phyloP scores from a whole-genome alignment of 2,888 invertebrate species.

The Odontocolon sp. region DNA sequence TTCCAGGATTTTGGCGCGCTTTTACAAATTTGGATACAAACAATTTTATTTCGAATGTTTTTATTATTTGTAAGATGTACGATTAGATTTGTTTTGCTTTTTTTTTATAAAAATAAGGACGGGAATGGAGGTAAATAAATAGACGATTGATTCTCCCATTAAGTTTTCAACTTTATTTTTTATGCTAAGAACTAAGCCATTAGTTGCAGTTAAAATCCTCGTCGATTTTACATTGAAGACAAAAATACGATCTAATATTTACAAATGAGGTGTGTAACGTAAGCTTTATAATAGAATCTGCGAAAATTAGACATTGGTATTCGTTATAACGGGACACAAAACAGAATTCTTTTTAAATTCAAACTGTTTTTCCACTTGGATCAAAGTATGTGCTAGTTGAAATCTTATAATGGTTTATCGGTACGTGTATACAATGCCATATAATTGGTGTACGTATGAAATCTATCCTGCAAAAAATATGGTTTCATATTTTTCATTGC shows the following conservation, averaged over 20 bases:
- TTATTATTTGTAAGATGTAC: no score
- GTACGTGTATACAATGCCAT: conserved; percentile 48
- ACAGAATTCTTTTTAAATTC: conserved; percentile 32
- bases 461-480: conserved; percentile 65
- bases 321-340: conserved; percentile 70
- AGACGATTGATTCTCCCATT: conserved; percentile 64
- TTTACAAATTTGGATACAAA: no score
- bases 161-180: conserved; percentile 74
- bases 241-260: conserved; percentile 80
- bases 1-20: no score
- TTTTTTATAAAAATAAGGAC: background rate
- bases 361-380: conserved; percentile 27
- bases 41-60: no score
- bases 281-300: conserved; percentile 68
- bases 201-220: conserved; percentile 78
- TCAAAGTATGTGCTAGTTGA: conserved; percentile 42
- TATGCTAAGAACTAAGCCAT: conserved; percentile 78
- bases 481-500: conserved; percentile 51
- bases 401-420: conserved; percentile 44
- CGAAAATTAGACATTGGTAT: conserved; percentile 63
- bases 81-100: background rate
- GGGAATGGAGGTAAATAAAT: background rate
- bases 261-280: conserved; percentile 80
- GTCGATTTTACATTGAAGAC: conserved; percentile 79
- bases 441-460: conserved; percentile 58